Base-by-base conservation (phyloP, 2,113 vertebrate genomes). In the Thermophis baileyi region DNA sequence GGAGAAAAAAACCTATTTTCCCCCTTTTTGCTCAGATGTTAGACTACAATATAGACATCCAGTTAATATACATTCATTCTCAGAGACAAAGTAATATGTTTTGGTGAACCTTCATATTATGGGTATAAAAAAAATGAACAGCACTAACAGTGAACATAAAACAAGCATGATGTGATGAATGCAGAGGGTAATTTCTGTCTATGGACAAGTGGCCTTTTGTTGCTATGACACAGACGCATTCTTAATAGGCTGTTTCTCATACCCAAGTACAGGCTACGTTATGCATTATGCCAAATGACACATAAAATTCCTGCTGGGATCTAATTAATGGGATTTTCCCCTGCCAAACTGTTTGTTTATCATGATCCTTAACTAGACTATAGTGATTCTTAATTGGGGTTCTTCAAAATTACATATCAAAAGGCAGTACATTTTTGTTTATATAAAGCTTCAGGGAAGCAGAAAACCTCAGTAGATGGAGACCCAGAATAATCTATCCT, bases 101-200 rank as follows among this genome's bases (percentile, higher is more conserved):
- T 89, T 93, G 53, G 47, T 93, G 55, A 85, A 51, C 51, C 27
- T 81, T 89, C 49, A 46, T 89, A 81, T 88, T 88, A 69, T 92
- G 87, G 55, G 27, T 69, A 92, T 89, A 60, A 92, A 89, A 91
- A 91, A 91, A 89, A 93, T 57, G 69, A 89, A 93, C 51, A 90
- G 30, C 46, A 49, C 44, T 49, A 86, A 35, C 63, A 44, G 60
- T 81, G 74, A 74, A 50, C 35, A 93, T 57, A 54, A 89, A 85
- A 60, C 44, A 89, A 92, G 51, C 88, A 49, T 44, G 51, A 89
- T 92, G 88, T 85, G 69, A 46, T 89, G 92, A 85, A 92, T 89
- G 47, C 44, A 89, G 53, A 40, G 92, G 85, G 87, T 85, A 89
- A n/a, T 85, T 60, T 91, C 85, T 85, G 35, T 74, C 69, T 85